Percentiles rank a stretch among this genome's conserved stretches.
phyloP scores from a whole-genome alignment of 1,140 invertebrate species.

The Cotesia vestalis region DNA sequence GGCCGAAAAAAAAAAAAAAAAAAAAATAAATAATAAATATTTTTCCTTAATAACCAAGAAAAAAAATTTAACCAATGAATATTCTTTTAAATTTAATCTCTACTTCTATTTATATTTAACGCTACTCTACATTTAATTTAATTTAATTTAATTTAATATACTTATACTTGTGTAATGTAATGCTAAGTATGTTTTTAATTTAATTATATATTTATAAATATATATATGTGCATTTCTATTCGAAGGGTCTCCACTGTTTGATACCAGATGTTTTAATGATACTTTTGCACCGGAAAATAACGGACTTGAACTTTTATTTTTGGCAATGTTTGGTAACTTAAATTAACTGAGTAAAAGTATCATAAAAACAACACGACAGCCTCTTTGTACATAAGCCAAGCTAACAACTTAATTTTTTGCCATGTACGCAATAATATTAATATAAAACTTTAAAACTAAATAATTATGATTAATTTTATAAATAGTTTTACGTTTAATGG shows the following conservation, averaged over 20 bases:
- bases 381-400: slow-evolving; percentile 43
- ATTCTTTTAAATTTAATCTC: no score
- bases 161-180: no score
- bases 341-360: slow-evolving; percentile 15
- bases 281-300: neutral
- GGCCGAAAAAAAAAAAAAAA: no score
- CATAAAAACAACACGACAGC: slow-evolving; percentile 39
- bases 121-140: neutral
- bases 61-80: no score
- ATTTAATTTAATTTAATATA: no score
- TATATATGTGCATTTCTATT: slow-evolving; percentile 49
- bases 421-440: slow-evolving; percentile 31
- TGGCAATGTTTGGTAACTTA: slow-evolving; percentile 1
- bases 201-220: slow-evolving; percentile 36
- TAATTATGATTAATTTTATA: neutral
- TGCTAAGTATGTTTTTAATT: neutral
- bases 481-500: no score
- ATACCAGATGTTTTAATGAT: slow-evolving; percentile 54
- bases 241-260: slow-evolving; percentile 60
- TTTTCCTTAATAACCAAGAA: neutral
- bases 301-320: neutral
- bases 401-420: slow-evolving; percentile 32
- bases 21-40: neutral
- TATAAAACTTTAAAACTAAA: slow-evolving; percentile 14
- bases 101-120: no score